Conservation (phyloP, 2,888 invertebrate genomes). For the Cheilosia impressa region DNA sequence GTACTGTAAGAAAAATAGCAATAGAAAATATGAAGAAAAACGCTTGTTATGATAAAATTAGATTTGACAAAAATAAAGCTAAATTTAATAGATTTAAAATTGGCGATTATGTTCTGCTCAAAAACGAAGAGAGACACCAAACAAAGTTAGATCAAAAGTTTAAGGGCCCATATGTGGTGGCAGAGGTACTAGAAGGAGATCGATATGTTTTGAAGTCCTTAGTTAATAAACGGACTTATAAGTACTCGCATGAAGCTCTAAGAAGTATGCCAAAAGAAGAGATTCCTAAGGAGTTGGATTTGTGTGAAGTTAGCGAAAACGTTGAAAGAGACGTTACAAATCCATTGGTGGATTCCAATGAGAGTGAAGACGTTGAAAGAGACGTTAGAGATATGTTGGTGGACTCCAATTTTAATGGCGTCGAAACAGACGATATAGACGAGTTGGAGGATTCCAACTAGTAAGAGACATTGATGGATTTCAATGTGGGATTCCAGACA, state of each 20-base stretch:
- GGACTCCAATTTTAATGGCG: not conserved
- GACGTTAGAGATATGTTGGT: conserved; percentile 2
- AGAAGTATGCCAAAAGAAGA: not conserved
- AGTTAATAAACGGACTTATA: conserved; percentile 1
- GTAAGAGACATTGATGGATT: conserved; percentile 11
- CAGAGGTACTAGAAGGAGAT: conserved; percentile 18
- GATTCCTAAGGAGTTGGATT: not conserved
- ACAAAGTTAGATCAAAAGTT: conserved; percentile 5
- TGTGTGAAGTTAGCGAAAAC: not conserved
- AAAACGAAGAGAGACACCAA: too few relatives aligned
- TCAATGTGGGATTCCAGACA: conserved; percentile 19
- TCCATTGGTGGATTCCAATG: too few relatives aligned
- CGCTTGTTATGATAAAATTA: conserved; percentile 9
- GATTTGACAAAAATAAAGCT: conserved; percentile 15
- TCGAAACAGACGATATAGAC: too few relatives aligned
- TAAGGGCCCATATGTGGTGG: conserved; percentile 3
- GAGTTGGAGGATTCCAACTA: too few relatives aligned
- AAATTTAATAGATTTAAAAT: conserved; percentile 22
- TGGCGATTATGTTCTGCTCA: conserved; percentile 7
- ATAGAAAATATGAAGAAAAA: conserved; percentile 18
- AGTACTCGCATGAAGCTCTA: not conserved
- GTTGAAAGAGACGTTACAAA: conserved; percentile 10
- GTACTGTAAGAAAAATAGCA: not conserved
- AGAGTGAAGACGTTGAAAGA: conserved; percentile 6
- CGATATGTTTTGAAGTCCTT: conserved; percentile 11